A percentile compares a stretch with the other conserved stretches of the same genome.
Evolutionary conservation across 1,140 invertebrate genomes (phyloP).

Genomic region (Ostrea denselamellosa): DNA sequence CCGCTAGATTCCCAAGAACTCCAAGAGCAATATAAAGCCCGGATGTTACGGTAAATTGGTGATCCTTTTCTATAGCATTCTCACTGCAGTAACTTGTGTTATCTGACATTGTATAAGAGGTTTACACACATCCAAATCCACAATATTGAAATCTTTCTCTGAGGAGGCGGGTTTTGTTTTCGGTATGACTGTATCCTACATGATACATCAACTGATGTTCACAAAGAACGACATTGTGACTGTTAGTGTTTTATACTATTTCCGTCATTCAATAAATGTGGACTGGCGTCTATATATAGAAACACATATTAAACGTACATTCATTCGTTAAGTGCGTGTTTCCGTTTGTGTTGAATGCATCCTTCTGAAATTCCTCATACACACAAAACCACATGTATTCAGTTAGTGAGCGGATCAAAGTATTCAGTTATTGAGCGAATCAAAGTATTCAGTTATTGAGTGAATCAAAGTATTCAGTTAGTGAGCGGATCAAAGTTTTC

Average conservation of each 20-base stretch:
- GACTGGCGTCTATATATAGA: not conserved
- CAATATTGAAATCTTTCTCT: no score
- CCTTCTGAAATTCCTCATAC: not conserved
- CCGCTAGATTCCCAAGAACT: not conserved
- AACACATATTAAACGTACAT: not conserved
- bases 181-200: no score
- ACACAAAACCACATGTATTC: not conserved
- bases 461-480: not conserved
- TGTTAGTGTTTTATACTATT: not conserved
- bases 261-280: not conserved
- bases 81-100: not conserved
- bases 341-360: not conserved
- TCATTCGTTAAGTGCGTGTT: not conserved
- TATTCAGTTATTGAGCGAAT: not conserved
- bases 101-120: not conserved
- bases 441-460: not conserved
- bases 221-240: not conserved
- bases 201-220: not conserved
- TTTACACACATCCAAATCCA: no score
- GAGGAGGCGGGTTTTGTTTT: no score
- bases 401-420: not conserved
- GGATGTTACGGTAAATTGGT: not conserved
- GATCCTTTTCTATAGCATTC: not conserved
- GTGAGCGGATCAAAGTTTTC: no score
- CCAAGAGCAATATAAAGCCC: slow-evolving; percentile 1